Evolutionary conservation across 1,140 invertebrate genomes (phyloP).

Genomic region (Leptinotarsa texana): DNA sequence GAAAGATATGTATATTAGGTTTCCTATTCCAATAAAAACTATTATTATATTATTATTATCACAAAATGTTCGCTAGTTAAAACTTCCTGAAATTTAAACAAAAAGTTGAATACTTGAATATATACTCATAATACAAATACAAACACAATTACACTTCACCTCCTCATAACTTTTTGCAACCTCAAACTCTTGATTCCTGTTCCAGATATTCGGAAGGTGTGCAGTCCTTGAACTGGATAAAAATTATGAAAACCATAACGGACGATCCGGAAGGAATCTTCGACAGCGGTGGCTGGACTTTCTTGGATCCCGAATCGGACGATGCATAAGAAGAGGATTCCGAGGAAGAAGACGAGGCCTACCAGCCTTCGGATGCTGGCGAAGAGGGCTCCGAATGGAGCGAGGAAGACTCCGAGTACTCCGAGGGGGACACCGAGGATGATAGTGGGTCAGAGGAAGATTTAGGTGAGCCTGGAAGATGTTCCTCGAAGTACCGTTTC

Average conservation of each 20-base stretch:
- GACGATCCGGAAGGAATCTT: conserved; percentile 99
- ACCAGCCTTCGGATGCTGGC: conserved; percentile 72
- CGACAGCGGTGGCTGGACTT: conserved; percentile 97
- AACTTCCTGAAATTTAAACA: too few relatives aligned
- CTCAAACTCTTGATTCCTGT: background rate
- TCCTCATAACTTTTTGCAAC: background rate
- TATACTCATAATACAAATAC: too few relatives aligned
- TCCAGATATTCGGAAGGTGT: conserved; percentile 92
- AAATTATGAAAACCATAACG: conserved; percentile 99
- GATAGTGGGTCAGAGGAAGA: conserved; percentile 60
- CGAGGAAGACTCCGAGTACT: conserved; percentile 85
- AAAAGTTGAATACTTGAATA: too few relatives aligned
- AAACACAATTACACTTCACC: too few relatives aligned
- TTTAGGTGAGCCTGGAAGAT: conserved; percentile 35
- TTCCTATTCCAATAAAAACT: too few relatives aligned
- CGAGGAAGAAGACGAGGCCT: conserved; percentile 78
- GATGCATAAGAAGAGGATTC: conserved; percentile 75
- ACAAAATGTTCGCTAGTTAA: too few relatives aligned
- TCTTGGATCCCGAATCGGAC: conserved; percentile 93
- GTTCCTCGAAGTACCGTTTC: too few relatives aligned
- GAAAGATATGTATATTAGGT: too few relatives aligned
- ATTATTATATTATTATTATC: too few relatives aligned
- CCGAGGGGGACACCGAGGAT: conserved; percentile 73
- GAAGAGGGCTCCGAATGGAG: conserved; percentile 76
- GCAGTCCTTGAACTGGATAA: conserved; percentile 98